Conservation (phyloP, 2,797 vertebrate genomes). For the Alcedo atthis region DNA sequence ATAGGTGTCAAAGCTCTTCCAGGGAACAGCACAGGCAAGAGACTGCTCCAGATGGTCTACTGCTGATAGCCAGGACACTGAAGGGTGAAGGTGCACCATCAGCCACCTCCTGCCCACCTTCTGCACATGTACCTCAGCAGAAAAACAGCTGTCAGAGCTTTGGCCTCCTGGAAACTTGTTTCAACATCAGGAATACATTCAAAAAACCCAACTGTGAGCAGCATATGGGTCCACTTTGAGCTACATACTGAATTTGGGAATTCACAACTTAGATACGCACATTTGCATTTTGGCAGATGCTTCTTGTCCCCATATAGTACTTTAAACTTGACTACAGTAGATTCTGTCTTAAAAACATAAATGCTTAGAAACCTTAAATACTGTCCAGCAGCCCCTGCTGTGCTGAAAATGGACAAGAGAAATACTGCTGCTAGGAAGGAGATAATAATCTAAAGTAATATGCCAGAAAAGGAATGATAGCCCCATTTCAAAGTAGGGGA, state of each 20-base stretch:
- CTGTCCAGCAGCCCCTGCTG: background rate
- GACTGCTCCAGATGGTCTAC: accelerated
- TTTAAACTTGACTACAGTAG: background rate
- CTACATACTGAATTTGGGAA: background rate
- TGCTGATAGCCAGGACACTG: no score
- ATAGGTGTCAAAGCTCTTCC: background rate
- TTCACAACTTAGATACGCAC: background rate
- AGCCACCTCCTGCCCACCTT: background rate
- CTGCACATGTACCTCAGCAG: background rate
- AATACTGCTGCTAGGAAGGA: background rate
- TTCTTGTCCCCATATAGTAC: background rate
- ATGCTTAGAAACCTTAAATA: background rate
- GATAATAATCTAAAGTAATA: background rate
- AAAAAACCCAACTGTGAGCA: background rate
- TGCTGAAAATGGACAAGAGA: background rate
- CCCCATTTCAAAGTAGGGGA: background rate
- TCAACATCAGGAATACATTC: background rate
- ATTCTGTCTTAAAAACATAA: background rate
- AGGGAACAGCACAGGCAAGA: background rate
- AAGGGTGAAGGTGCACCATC: background rate
- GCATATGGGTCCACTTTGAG: background rate
- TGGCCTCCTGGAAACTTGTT: background rate
- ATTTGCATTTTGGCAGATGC: background rate
- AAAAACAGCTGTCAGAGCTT: background rate
- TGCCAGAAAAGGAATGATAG: background rate